These are phyloP conservation scores for Xylocopa sonorina DNA, from an alignment of 1,140 invertebrate genomes.

Conservation along the genomic window DNA sequence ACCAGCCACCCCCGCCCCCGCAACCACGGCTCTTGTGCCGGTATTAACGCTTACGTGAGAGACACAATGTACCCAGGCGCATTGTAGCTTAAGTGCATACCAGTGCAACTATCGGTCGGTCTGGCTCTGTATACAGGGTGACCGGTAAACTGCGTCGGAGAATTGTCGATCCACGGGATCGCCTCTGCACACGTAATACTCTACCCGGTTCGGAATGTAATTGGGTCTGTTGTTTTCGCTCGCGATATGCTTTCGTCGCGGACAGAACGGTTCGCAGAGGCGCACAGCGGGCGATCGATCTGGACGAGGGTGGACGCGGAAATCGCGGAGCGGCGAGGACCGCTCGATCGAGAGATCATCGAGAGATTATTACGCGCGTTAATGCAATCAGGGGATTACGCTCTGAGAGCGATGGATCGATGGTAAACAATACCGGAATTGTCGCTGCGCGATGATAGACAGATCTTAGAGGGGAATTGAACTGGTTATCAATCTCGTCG, in stretches of 20 bases:
- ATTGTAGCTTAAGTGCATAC: conserved; percentile 64
- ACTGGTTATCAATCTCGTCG: not conserved
- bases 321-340: conserved; percentile 18
- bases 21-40: conserved; percentile 22
- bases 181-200: conserved; percentile 26
- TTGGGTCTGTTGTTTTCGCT: conserved; percentile 29
- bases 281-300: fast-evolving
- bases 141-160: conserved; percentile 40
- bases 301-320: too few species aligned
- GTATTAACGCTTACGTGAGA: conserved; percentile 56
- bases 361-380: not conserved
- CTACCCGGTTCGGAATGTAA: conserved; percentile 22
- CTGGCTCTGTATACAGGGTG: conserved; percentile 49
- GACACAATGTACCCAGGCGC: conserved; percentile 53
- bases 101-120: conserved; percentile 55
- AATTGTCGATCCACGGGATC: conserved; percentile 27
- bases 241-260: conserved; percentile 15
- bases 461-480: too few species aligned
- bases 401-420: conserved; percentile 11
- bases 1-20: not conserved
- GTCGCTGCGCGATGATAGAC: too few species aligned
- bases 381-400: conserved; percentile 22
- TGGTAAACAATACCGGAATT: not conserved
- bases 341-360: conserved; percentile 17
- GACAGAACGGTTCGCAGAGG: not conserved